Conservation (phyloP, 2,888 invertebrate species). For the Lasioglossum zephyrum region DNA sequence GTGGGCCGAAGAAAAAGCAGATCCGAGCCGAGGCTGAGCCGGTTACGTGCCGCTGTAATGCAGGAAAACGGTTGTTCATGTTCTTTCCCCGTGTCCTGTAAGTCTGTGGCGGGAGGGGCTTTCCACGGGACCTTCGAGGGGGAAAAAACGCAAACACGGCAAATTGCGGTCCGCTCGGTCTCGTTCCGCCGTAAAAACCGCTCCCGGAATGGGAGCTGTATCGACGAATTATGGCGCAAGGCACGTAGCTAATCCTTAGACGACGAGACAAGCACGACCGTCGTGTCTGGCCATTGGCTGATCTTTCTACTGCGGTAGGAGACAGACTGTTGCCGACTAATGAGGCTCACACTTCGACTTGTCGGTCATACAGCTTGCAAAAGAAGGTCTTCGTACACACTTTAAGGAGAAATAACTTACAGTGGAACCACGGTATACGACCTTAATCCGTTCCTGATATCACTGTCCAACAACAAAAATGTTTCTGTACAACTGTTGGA, state of each 20-base stretch:
- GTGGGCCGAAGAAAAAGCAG: constrained; percentile 36
- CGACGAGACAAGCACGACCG: not conserved
- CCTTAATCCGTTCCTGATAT: no score
- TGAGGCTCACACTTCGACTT: not conserved
- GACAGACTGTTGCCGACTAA: not conserved
- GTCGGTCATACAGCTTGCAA: not conserved
- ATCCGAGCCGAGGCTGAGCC: constrained; percentile 26
- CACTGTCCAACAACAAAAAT: no score
- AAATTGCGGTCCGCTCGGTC: constrained; percentile 23
- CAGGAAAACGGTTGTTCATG: constrained; percentile 64
- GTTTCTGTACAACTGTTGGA: no score
- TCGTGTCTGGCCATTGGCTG: constrained; percentile 19
- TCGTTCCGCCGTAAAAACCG: not conserved
- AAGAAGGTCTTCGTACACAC: not conserved
- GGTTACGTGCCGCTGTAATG: constrained; percentile 47
- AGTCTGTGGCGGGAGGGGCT: constrained; percentile 22
- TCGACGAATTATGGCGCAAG: constrained; percentile 13
- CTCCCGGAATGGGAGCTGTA: not conserved
- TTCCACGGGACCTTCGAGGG: not conserved
- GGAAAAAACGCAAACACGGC: constrained; percentile 28
- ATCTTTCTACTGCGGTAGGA: constrained; percentile 13
- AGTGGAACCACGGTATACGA: no score
- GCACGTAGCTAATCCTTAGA: not conserved
- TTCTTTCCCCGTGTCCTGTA: constrained; percentile 48
- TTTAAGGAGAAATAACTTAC: not conserved